Base-by-base conservation (phyloP, 2,113 vertebrate genomes). In the Eudorcas thomsonii region DNA sequence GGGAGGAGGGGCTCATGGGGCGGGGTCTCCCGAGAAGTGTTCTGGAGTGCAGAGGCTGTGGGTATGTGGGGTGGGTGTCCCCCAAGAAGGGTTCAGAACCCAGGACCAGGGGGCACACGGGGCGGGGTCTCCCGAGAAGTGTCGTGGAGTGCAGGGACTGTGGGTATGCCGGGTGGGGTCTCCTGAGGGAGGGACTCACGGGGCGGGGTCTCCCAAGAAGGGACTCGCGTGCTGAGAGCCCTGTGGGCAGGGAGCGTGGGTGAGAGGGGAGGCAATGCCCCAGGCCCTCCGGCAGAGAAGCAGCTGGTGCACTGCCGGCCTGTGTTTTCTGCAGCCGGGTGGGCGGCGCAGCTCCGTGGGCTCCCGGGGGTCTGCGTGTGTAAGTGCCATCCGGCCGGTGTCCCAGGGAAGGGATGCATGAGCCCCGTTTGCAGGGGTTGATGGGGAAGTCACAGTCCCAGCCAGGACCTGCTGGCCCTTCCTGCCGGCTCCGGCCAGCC, bases 331-430 rank as follows among this genome's bases (percentile, higher is more conserved):
- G 50, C 50, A n/a, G 48, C 80, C 4, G 21, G 80, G 30, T 12
- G 0, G 52, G 33, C 4, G 0, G 52, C 6, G 10, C 3, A 13
- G 10, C 19, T 82, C 50, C 0, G 2, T 6, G 1, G 6, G 50
- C 33, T n/a, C 48, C 19, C 0, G 1, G 30, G 6, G 80, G 50
- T 54, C 28, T 23, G 36, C 0, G 4, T 16, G 26, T 25, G 43
- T n/a, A 30, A 23, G 48, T 21, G 3, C 30, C 2, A 0, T 14
- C 43, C 0, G 2, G 14, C 3, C 9, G 0, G 8, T 5, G 0
- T 67, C 33, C 62, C 7, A 54, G 48, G 33, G 45, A 7, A 36
- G 33, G 62, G 14, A 6, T 16, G 8, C 5, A 2, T 13, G 33
- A 83, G 12, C 23, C 81, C 33, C 0, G 3, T 1, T 25, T 26